phyloP scores from a whole-genome alignment of 2,888 invertebrate species.

The Epistrophe eligans region DNA sequence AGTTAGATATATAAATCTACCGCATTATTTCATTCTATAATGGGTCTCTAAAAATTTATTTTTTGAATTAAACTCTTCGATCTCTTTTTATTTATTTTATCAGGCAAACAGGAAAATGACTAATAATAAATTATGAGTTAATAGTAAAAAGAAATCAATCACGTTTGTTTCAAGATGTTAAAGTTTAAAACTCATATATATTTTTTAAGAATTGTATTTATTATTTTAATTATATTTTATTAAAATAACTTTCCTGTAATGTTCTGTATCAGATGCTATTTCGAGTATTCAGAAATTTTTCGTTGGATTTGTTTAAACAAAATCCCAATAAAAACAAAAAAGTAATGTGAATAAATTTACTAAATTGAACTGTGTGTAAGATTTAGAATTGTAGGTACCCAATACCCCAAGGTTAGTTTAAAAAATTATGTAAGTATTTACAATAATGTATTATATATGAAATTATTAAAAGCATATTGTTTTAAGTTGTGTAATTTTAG shows the following conservation, averaged over 20 bases:
- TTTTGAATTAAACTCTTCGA: constrained; percentile 20
- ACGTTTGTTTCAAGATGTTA: constrained; percentile 7
- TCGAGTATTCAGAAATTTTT: constrained; percentile 12
- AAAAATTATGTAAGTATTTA: constrained; percentile 51
- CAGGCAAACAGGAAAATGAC: constrained; percentile 5
- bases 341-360: constrained; percentile 54
- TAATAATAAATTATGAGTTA: not conserved
- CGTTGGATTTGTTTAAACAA: constrained; percentile 31
- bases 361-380: constrained; percentile 52
- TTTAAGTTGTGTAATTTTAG: constrained; percentile 71
- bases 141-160: constrained; percentile 1
- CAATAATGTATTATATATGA: constrained; percentile 53
- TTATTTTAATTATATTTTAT: constrained; percentile 45
- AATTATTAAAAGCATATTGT: constrained; percentile 50
- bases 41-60: constrained; percentile 3
- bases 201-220: constrained; percentile 19
- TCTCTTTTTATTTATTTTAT: constrained; percentile 54
- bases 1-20: not conserved
- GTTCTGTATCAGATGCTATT: constrained; percentile 58
- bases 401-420: constrained; percentile 44
- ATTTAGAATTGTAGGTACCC: constrained; percentile 38
- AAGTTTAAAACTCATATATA: constrained; percentile 8
- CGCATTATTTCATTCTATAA: not conserved
- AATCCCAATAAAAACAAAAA: constrained; percentile 32
- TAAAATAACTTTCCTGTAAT: constrained; percentile 33